phyloP scores from a whole-genome alignment of 2,113 vertebrate species.

The Eupsittula cactorum region DNA sequence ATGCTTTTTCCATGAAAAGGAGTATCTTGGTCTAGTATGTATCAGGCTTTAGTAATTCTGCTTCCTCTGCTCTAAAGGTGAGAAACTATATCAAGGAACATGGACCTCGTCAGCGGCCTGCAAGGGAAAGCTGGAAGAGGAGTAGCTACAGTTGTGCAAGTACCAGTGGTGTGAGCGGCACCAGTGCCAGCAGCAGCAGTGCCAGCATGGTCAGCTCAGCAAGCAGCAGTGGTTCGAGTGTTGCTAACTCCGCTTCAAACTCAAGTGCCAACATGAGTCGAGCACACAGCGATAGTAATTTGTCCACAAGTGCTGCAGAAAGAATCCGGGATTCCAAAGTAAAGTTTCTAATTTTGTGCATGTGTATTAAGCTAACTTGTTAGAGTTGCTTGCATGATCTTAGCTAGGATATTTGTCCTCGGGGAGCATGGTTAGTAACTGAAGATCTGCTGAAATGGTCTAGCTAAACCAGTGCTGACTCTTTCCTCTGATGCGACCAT shows the following conservation, averaged over 20 bases:
- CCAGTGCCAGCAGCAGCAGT: slow-evolving; percentile 90
- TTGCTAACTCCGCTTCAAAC: slow-evolving; percentile 86
- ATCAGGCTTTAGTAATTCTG: neutral
- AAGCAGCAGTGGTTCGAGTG: slow-evolving; percentile 88
- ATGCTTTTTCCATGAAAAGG: neutral
- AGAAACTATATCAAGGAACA: slow-evolving; percentile 96
- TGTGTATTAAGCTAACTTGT: neutral
- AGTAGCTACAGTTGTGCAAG: slow-evolving; percentile 90
- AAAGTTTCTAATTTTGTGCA: slow-evolving; percentile 47
- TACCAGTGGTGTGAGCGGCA: slow-evolving; percentile 86
- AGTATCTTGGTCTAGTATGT: neutral
- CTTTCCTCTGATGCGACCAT: neutral
- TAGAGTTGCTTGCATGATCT: neutral
- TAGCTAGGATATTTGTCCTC: neutral
- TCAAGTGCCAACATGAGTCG: slow-evolving; percentile 94
- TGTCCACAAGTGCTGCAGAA: slow-evolving; percentile 92
- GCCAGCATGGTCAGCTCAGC: slow-evolving; percentile 91
- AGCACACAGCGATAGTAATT: slow-evolving; percentile 94
- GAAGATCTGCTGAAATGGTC: neutral
- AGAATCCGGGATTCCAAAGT: slow-evolving; percentile 98
- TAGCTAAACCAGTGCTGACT: neutral
- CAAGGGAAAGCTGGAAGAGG: slow-evolving; percentile 91
- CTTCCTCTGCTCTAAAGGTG: slow-evolving; percentile 77
- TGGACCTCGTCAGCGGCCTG: slow-evolving; percentile 84
- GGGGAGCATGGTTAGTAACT: neutral